Percentiles rank a stretch among this genome's conserved stretches.
Evolutionary conservation across 2,113 vertebrate genomes (phyloP).

Genomic region (Microcebus murinus): DNA sequence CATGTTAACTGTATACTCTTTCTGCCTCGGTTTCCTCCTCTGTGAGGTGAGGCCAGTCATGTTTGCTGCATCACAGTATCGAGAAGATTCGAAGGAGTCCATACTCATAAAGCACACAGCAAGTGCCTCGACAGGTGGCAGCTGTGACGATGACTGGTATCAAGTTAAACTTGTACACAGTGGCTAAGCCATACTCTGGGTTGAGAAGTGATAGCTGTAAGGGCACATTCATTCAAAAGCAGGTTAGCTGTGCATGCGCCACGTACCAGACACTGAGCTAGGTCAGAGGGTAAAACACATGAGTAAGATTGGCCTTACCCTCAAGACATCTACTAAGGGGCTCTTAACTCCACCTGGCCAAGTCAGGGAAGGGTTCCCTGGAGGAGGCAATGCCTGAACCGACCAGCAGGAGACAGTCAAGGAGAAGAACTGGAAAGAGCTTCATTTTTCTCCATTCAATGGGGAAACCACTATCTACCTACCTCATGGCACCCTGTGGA

Average conservation of each 20-base stretch:
- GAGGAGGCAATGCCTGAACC: not conserved
- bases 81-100: not conserved
- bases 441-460: not conserved
- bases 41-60: not conserved
- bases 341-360: not conserved
- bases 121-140: not conserved
- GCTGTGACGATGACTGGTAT: not conserved
- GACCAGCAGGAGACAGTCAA: not conserved
- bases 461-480: not conserved
- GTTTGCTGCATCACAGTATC: not conserved
- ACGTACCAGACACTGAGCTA: not conserved
- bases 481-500: not conserved
- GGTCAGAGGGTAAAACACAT: not conserved
- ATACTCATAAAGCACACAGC: not conserved
- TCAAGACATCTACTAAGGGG: not conserved
- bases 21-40: conserved; percentile 29
- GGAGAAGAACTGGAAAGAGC: not conserved
- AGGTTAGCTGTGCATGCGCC: not conserved
- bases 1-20: not conserved
- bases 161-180: not conserved
- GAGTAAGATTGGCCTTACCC: not conserved
- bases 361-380: not conserved
- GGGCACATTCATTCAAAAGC: not conserved
- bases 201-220: not conserved
- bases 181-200: not conserved